phyloP scores from a whole-genome alignment of 2,113 vertebrate species.

The Takifugu flavidus region DNA sequence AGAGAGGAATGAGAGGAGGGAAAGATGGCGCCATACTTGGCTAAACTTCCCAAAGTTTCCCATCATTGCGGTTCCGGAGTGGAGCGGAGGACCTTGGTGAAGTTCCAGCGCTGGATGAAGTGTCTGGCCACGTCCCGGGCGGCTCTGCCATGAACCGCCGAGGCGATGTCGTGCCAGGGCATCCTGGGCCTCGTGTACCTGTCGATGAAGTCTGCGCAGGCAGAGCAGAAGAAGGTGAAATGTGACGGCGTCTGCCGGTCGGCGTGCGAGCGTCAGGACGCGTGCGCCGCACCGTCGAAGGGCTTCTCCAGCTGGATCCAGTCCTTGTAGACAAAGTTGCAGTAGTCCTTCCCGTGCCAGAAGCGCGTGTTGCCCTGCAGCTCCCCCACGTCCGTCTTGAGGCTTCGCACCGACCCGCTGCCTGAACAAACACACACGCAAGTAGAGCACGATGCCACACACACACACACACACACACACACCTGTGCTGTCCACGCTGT shows the following conservation, averaged over 20 bases:
- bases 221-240: constrained; percentile 1
- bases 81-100: constrained; percentile 80
- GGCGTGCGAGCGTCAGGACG: neutral
- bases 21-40: constrained; percentile 4
- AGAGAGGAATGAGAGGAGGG: neutral
- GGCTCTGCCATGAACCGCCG: constrained; percentile 86
- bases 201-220: constrained; percentile 88
- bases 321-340: constrained; percentile 96
- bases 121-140: constrained; percentile 91
- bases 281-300: constrained; percentile 56
- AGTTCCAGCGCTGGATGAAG: constrained; percentile 99
- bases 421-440: constrained; percentile 65
- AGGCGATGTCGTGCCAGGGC: constrained; percentile 97
- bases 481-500: constrained; percentile 84
- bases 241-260: neutral
- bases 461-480: neutral
- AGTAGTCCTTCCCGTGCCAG: constrained; percentile 98
- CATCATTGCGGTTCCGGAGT: too few relatives aligned
- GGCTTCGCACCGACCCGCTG: constrained; percentile 81
- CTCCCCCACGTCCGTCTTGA: constrained; percentile 88
- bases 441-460: neutral
- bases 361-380: constrained; percentile 91
- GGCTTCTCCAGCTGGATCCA: constrained; percentile 90
- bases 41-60: too few relatives aligned
- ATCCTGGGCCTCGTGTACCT: constrained; percentile 90